Conservation (phyloP, 2,888 invertebrate genomes). For the Bellardia bayeri region DNA sequence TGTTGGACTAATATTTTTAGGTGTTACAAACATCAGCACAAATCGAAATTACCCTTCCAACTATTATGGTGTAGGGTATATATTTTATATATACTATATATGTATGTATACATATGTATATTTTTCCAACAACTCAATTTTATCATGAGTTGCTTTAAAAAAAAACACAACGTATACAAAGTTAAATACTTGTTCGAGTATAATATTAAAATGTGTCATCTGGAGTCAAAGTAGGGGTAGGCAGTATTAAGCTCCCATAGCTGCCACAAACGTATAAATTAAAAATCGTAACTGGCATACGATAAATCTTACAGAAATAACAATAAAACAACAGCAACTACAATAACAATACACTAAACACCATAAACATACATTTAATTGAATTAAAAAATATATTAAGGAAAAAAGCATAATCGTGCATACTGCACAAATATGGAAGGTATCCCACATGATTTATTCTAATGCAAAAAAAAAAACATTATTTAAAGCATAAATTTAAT, state of each 20-base stretch:
- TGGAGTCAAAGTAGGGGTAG: constrained; percentile 7
- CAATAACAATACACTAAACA: neutral
- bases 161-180: neutral
- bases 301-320: constrained; percentile 38
- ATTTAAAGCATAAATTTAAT: neutral
- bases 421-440: constrained; percentile 1
- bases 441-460: neutral
- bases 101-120: neutral
- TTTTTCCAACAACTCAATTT: constrained; percentile 2
- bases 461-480: neutral
- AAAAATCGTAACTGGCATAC: constrained; percentile 28
- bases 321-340: constrained; percentile 10
- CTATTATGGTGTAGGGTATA: no score
- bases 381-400: constrained; percentile 10
- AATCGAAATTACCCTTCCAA: no score
- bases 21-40: no score
- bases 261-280: constrained; percentile 30
- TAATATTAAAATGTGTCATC: constrained; percentile 37
- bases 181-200: neutral
- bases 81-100: neutral
- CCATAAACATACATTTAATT: constrained; percentile 42
- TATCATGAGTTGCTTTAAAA: neutral
- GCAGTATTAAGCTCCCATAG: constrained; percentile 34
- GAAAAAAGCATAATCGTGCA: neutral
- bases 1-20: no score